Base-by-base conservation (phyloP, 2,797 vertebrate genomes). In the Bothrops alternatus region DNA sequence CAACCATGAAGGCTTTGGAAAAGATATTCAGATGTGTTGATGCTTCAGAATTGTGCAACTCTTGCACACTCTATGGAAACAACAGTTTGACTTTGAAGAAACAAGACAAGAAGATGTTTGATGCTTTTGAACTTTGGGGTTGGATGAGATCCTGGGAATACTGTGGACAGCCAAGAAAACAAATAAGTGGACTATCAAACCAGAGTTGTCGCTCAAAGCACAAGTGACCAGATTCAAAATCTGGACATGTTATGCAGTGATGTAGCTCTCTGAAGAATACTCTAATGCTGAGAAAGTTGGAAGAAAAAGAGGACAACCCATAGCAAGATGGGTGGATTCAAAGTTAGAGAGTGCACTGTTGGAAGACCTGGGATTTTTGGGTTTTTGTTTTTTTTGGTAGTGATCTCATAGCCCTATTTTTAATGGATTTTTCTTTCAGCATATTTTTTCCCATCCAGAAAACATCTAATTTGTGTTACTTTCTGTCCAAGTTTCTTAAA, bases 401-500 rank as follows among this genome's bases (percentile, higher is more conserved):
- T 47, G 37, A 47, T 82, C 20, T 47, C 20, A 12, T 42, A 88
- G 47, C 25, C 3, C 32, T 60, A 5, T 32, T 86, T 90, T 56
- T 87, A 90, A 87, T 25, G 53, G 88, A 65, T 26, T 12, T 93
- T 91, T 93, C 47, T 63, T 26, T 47, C 23, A 91, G 42, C n/a
- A 55, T 32, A 82, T 63, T 55, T 87, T 65, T 85, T 42, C 63
- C n/a, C 61, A 37, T 50, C 92, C 58, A 85, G 42, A 25, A 42
- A 63, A 65, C 20, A n/a, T 91, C 88, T 88, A 47, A 8, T 88
- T 37, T 93, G 16, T 85, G 50, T 47, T 93, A 58, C 57, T 25
- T 91, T 88, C 65, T 25, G 63, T 47, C 57, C 69, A 93, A 61
- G 26, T 14, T 73, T 85, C 90, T 91, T 73, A 88, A 91, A 88